Evolutionary conservation across 2,113 vertebrate genomes (phyloP).

Genomic region (Falco punctatus): DNA sequence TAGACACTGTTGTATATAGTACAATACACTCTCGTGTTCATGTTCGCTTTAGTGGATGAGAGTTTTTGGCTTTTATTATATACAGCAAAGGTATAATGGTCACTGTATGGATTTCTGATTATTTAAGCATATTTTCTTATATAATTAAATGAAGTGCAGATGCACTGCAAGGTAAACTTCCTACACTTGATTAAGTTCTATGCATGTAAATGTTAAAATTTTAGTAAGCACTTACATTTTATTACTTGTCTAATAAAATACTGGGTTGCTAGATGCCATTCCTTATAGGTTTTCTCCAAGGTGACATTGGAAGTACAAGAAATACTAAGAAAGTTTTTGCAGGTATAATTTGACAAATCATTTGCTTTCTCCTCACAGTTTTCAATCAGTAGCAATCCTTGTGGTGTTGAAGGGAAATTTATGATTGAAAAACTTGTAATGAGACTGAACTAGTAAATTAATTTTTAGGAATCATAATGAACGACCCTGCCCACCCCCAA

Average conservation of each 20-base stretch:
- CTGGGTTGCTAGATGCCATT: neutral
- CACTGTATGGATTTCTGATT: neutral
- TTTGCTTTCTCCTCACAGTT: neutral
- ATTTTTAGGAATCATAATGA: neutral
- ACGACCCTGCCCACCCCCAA: neutral
- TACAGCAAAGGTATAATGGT: neutral
- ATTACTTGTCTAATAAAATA: neutral
- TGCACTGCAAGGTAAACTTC: neutral
- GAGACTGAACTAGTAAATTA: neutral
- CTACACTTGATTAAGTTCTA: neutral
- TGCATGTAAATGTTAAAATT: neutral
- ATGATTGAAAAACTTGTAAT: neutral
- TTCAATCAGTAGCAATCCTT: neutral
- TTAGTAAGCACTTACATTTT: neutral
- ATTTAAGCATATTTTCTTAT: neutral
- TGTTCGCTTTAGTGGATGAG: neutral
- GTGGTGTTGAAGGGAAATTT: neutral
- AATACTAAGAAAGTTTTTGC: neutral
- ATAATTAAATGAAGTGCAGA: neutral
- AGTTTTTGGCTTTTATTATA: neutral
- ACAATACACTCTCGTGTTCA: neutral
- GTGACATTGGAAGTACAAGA: neutral
- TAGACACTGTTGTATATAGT: neutral
- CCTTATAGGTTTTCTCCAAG: neutral
- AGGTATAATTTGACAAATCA: neutral